These are phyloP conservation scores for Umimayanthus kanabou DNA, from an alignment of 92 coral and sea anemone species.

Conservation along the genomic window DNA sequence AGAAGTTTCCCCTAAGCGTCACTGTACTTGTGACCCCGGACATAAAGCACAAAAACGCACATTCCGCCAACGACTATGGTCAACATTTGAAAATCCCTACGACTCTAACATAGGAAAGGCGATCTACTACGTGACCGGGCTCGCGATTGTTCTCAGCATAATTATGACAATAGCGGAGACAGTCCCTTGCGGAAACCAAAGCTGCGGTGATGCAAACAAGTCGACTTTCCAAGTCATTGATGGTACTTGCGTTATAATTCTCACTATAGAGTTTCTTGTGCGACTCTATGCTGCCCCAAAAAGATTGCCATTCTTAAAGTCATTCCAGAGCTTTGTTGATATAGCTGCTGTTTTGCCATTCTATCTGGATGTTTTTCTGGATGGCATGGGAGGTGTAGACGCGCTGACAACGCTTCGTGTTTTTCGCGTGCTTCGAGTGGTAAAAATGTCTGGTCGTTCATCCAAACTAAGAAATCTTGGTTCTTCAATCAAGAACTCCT, in stretches of 20 bases:
- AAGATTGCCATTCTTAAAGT: constrained; percentile 76
- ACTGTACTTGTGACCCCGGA: constrained; percentile 53
- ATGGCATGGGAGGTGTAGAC: constrained; percentile 67
- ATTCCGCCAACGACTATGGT: constrained; percentile 70
- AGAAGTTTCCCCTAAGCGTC: constrained; percentile 8
- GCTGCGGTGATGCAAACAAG: constrained; percentile 75
- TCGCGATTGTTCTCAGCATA: constrained; percentile 84
- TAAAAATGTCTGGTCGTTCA: constrained; percentile 88
- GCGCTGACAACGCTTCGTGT: constrained; percentile 81
- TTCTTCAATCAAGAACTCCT: constrained; percentile 85
- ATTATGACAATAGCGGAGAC: constrained; percentile 85
- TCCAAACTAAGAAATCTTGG: constrained; percentile 80
- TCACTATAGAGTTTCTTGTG: constrained; percentile 82
- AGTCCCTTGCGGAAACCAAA: constrained; percentile 73
- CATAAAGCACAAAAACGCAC: constrained; percentile 36
- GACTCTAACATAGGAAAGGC: constrained; percentile 63
- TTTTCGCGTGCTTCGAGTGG: constrained; percentile 89
- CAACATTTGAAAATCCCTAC: constrained; percentile 80
- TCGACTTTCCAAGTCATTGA: constrained; percentile 68
- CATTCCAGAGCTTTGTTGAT: constrained; percentile 84
- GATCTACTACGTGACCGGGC: constrained; percentile 64
- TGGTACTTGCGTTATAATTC: constrained; percentile 81
- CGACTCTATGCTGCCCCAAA: constrained; percentile 84
- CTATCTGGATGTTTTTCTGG: constrained; percentile 70
- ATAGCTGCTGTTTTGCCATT: constrained; percentile 90